These are phyloP conservation scores for Teleogryllus occipitalis DNA, from an alignment of 1,140 invertebrate genomes.

Conservation along the genomic window DNA sequence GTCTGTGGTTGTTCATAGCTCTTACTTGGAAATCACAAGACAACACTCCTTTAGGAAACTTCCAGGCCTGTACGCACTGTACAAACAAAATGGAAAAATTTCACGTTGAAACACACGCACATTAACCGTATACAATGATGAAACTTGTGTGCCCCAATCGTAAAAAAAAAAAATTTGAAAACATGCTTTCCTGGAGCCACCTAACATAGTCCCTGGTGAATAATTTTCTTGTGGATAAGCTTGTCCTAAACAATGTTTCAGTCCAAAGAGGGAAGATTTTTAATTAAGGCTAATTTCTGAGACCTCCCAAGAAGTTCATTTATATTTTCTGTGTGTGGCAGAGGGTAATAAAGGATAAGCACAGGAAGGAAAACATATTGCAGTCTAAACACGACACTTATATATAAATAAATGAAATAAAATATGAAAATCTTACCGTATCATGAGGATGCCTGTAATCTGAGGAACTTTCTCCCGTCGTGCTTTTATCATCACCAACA, in stretches of 20 bases:
- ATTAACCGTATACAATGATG: background rate
- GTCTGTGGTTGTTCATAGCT: background rate
- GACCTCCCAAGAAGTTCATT: background rate
- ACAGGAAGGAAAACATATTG: background rate
- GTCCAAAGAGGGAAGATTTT: background rate
- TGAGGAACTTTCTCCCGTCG: constrained; percentile 58
- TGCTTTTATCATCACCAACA: constrained; percentile 55
- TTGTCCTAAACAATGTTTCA: background rate
- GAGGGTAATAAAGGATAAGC: background rate
- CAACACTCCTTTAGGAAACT: background rate
- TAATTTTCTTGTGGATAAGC: background rate
- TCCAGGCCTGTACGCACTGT: background rate
- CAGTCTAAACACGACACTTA: background rate
- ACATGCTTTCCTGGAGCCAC: background rate
- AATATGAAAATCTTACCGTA: constrained; percentile 54
- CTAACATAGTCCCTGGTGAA: background rate
- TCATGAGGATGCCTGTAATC: constrained; percentile 70
- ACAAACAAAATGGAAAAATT: constrained; percentile 1
- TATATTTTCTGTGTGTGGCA: background rate
- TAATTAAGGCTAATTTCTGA: background rate
- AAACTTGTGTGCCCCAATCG: constrained; percentile 3
- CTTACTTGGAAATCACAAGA: background rate
- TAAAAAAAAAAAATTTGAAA: background rate
- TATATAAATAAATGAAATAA: background rate
- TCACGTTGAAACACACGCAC: background rate